Percentiles rank a stretch among this genome's conserved stretches.
Conservation (phyloP, 2,888 invertebrate species). For the Melanargia galathea region DNA sequence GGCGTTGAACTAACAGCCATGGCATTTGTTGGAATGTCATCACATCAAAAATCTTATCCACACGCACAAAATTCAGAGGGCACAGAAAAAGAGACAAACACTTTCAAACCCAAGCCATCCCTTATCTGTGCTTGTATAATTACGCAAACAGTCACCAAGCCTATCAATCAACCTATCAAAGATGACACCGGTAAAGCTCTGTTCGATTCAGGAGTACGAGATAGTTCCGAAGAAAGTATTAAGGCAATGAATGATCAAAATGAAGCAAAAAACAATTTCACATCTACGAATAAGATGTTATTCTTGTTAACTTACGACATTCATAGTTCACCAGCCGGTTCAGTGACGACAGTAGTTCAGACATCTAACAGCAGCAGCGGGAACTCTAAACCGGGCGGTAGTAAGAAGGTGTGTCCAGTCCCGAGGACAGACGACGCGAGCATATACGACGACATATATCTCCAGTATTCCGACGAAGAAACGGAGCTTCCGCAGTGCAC, state of each 20-base stretch:
- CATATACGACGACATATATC: conserved; percentile 76
- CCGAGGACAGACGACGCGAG: conserved; percentile 65
- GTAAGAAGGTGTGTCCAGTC: conserved; percentile 75
- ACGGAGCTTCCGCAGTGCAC: conserved; percentile 79
- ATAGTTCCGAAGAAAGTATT: conserved; percentile 74
- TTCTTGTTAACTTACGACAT: conserved; percentile 88
- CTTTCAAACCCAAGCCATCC: conserved; percentile 65
- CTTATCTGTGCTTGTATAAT: conserved; percentile 71
- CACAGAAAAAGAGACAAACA: conserved; percentile 63
- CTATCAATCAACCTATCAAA: conserved; percentile 62
- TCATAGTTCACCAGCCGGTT: conserved; percentile 82
- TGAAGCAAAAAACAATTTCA: conserved; percentile 82
- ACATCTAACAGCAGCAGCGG: conserved; percentile 69
- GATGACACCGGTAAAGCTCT: conserved; percentile 72
- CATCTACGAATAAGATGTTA: conserved; percentile 69
- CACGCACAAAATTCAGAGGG: conserved; percentile 62
- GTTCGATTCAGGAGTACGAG: conserved; percentile 64
- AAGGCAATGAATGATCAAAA: conserved; percentile 91
- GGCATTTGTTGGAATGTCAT: conserved; percentile 72
- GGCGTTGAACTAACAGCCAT: conserved; percentile 73
- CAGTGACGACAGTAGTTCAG: conserved; percentile 70
- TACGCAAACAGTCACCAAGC: conserved; percentile 58
- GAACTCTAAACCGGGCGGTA: conserved; percentile 78
- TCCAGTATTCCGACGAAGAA: conserved; percentile 83
- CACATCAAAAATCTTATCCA: conserved; percentile 63